Evolutionary conservation across 2,113 vertebrate species (phyloP).

Genomic region (Thamnaconus septentrionalis): DNA sequence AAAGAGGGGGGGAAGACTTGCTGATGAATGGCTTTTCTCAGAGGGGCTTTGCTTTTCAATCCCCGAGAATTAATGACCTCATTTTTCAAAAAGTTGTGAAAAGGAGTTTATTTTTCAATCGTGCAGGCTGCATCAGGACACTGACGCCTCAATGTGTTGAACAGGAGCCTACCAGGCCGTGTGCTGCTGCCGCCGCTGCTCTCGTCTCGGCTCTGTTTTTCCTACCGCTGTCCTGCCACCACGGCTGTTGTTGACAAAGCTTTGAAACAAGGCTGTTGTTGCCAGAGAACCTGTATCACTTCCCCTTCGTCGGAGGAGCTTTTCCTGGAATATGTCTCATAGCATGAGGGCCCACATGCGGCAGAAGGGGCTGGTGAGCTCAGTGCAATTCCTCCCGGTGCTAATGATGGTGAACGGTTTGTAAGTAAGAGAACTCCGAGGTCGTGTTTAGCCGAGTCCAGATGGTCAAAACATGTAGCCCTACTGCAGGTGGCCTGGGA

Average conservation of each 20-base stretch:
- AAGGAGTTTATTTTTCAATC: conserved; percentile 12
- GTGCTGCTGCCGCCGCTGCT: too few species aligned
- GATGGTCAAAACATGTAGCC: too few species aligned
- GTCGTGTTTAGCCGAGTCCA: conserved; percentile 1
- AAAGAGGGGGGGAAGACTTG: conserved; percentile 16
- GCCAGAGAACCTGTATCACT: conserved; percentile 23
- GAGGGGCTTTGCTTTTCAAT: conserved; percentile 41
- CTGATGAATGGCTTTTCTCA: conserved; percentile 34
- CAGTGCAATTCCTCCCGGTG: conserved; percentile 1
- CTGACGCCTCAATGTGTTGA: too few species aligned
- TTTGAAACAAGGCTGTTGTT: conserved; percentile 18
- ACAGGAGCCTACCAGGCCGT: too few species aligned
- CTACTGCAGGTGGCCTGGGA: too few species aligned
- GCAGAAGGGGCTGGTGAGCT: conserved; percentile 12
- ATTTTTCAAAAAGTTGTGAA: conserved; percentile 8
- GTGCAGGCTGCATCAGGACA: neutral
- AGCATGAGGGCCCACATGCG: conserved; percentile 23
- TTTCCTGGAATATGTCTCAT: conserved; percentile 20
- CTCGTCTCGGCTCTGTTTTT: neutral
- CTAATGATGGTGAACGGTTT: neutral
- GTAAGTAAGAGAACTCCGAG: conserved; percentile 3
- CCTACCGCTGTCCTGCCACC: conserved; percentile 1
- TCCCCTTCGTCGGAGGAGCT: conserved; percentile 36
- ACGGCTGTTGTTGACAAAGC: conserved; percentile 19
- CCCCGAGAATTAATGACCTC: conserved; percentile 24